Base-by-base conservation (phyloP, 2,113 vertebrate species). In the Cardinalis cardinalis region DNA sequence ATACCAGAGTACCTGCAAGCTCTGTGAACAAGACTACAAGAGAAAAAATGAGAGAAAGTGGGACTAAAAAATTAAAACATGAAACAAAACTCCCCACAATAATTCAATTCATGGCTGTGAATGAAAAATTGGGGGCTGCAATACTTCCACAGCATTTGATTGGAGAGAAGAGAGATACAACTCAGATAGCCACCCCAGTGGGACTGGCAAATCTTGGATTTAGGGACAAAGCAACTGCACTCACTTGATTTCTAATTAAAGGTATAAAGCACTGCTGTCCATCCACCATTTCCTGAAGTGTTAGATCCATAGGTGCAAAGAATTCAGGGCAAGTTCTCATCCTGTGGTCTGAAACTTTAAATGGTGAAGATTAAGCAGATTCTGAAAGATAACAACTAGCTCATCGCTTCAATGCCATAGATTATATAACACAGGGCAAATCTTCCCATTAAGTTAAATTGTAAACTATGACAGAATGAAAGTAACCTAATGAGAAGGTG, bases 201-300 rank as follows among this genome's bases (percentile, higher is more conserved):
- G 32, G 19, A 88, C 23, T 26, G 71, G 34, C 5, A 66, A 74
- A 61, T 14, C 20, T 5, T 38, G 14, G 13, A 25, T 36, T 58
- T 48, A 38, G 8, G 52, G 41, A 52, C 1, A 58, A 0, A 69
- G 25, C 12, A 58, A 70, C 41, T 18, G 38, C 0, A 0, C 18
- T 71, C 59, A 66, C 20, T 46, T 29, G 12, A 51, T 59, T 55
- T 74, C 38, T 55, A 19, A 44, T 3, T 29, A 38, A 20, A 29
- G 78, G 10, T 29, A 49, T 36, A 21, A 89, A 82, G n/a, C 21
- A 41, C 10, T 53, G 65, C 13, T 19, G 20, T 38, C 40, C 4
- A 3, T 10, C n/a, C 43, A 69, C 4, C n/a, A 41, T 70, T 70
- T 46, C 61, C 71, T 3, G 15, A 28, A 53, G 20, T 21, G 10